phyloP scores from a whole-genome alignment of 2,888 invertebrate species.

The Drosophila acutilabella region DNA sequence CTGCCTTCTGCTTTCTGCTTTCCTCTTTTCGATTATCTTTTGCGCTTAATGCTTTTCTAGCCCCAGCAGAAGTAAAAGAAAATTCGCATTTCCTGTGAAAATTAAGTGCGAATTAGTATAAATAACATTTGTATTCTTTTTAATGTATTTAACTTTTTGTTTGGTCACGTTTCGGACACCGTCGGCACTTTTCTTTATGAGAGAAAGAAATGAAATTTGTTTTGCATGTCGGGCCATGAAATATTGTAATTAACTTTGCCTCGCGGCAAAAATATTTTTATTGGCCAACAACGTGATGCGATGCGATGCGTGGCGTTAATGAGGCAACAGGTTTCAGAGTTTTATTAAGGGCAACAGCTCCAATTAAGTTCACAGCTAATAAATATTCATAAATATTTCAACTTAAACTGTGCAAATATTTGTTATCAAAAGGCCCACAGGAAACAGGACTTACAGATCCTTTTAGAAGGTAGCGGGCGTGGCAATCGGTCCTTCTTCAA shows the following conservation, averaged over 20 bases:
- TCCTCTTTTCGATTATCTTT: background rate
- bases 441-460: too few relatives aligned
- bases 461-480: background rate
- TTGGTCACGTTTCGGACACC: slow-evolving; percentile 44
- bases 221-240: slow-evolving; percentile 52
- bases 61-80: background rate
- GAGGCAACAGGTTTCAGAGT: slow-evolving; percentile 70
- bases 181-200: slow-evolving; percentile 46
- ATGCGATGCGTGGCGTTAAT: slow-evolving; percentile 47
- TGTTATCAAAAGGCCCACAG: background rate
- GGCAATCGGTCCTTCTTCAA: background rate
- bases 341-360: slow-evolving; percentile 32
- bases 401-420: slow-evolving; percentile 24
- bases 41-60: background rate
- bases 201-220: slow-evolving; percentile 47
- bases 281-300: slow-evolving; percentile 15
- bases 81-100: slow-evolving; percentile 9
- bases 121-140: slow-evolving; percentile 23
- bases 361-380: slow-evolving; percentile 62
- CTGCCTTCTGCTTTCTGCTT: background rate
- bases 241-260: slow-evolving; percentile 70
- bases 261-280: slow-evolving; percentile 48
- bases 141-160: slow-evolving; percentile 28
- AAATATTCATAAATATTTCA: slow-evolving; percentile 69
- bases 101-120: slow-evolving; percentile 22